phyloP scores from a whole-genome alignment of 2,113 vertebrate species.

The Amphiprion ocellaris region DNA sequence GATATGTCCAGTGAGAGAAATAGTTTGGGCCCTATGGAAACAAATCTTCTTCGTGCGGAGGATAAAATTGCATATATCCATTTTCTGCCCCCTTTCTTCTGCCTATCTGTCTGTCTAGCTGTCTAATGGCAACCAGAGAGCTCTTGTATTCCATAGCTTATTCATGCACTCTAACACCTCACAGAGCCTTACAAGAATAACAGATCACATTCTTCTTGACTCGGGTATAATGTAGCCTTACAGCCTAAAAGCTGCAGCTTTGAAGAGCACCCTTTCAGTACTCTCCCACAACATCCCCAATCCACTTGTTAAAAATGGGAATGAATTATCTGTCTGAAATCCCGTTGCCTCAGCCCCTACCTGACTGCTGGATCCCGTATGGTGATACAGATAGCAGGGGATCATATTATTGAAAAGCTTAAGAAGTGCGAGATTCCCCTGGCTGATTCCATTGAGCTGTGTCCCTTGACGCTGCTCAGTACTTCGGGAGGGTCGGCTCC shows the following conservation, averaged over 20 bases:
- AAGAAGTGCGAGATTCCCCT: slow-evolving; percentile 68
- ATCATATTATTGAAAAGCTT: slow-evolving; percentile 76
- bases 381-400: slow-evolving; percentile 69
- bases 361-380: slow-evolving; percentile 60
- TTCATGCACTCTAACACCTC: slow-evolving; percentile 75
- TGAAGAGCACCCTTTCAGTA: slow-evolving; percentile 45
- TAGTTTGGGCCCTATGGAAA: slow-evolving; percentile 11
- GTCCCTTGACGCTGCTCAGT: slow-evolving; percentile 60
- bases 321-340: slow-evolving; percentile 67
- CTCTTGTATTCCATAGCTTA: slow-evolving; percentile 75
- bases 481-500: slow-evolving; percentile 65
- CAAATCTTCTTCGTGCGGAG: slow-evolving; percentile 49
- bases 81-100: slow-evolving; percentile 31
- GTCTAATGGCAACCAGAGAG: slow-evolving; percentile 65
- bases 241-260: slow-evolving; percentile 60
- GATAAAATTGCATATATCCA: slow-evolving; percentile 59
- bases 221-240: slow-evolving; percentile 74
- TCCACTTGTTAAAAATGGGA: slow-evolving; percentile 61
- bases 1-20: slow-evolving; percentile 33
- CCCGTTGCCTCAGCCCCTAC: slow-evolving; percentile 40
- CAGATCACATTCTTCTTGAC: slow-evolving; percentile 67
- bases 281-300: slow-evolving; percentile 51
- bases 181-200: slow-evolving; percentile 72
- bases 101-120: slow-evolving; percentile 48
- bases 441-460: slow-evolving; percentile 74